These are phyloP conservation scores for Oligia fasciuncula DNA, from an alignment of 2,888 invertebrate genomes.

Conservation along the genomic window DNA sequence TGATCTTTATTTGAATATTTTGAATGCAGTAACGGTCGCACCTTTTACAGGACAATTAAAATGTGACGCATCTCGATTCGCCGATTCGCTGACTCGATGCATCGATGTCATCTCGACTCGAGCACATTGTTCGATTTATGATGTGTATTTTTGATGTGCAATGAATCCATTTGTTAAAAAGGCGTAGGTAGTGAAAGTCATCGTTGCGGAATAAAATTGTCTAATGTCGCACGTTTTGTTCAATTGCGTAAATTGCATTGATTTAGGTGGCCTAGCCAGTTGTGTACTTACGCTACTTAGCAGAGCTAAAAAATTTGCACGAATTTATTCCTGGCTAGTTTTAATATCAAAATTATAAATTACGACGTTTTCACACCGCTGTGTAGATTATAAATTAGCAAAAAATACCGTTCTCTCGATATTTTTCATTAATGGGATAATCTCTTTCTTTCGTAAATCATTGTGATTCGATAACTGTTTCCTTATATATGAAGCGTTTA, in stretches of 20 bases:
- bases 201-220: conserved; percentile 52
- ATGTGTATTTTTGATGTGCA: conserved; percentile 54
- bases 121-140: conserved; percentile 61
- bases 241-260: conserved; percentile 37
- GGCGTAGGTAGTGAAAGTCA: conserved; percentile 56
- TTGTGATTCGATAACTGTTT: conserved; percentile 8
- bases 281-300: background rate
- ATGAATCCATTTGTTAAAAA: conserved; percentile 50
- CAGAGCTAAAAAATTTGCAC: background rate
- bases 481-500: conserved; percentile 11
- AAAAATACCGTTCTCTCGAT: conserved; percentile 6
- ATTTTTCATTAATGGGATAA: background rate
- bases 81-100: conserved; percentile 72
- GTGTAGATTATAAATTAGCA: conserved; percentile 27
- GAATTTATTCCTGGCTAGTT: background rate
- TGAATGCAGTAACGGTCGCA: conserved; percentile 83
- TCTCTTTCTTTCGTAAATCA: conserved; percentile 21
- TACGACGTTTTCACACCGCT: background rate
- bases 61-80: conserved; percentile 82
- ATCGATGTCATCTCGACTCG: conserved; percentile 63
- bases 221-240: conserved; percentile 50
- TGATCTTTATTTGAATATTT: conserved; percentile 76
- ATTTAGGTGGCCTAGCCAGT: too few relatives aligned
- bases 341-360: conserved; percentile 2
- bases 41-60: conserved; percentile 84